These are phyloP conservation scores for Oligia strigilis DNA, from an alignment of 2,888 invertebrate genomes.

Conservation along the genomic window DNA sequence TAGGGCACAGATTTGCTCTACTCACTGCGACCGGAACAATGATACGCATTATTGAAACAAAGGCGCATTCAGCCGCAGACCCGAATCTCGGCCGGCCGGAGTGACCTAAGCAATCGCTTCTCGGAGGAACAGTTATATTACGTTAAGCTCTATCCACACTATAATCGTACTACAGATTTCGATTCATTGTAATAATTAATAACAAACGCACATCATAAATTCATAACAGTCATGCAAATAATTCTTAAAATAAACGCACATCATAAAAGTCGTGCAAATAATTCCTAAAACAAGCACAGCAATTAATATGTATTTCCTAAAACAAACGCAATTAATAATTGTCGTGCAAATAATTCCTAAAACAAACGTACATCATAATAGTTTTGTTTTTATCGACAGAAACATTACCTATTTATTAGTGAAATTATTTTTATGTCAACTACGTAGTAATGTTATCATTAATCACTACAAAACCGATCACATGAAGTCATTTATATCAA, in stretches of 20 bases:
- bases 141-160: slow-evolving; percentile 16
- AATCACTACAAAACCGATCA: too few relatives aligned
- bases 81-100: slow-evolving; percentile 60
- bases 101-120: slow-evolving; percentile 56
- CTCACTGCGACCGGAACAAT: slow-evolving; percentile 59
- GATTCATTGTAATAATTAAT: not conserved
- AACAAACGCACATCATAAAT: too few relatives aligned
- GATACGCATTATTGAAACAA: slow-evolving; percentile 67
- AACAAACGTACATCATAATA: not conserved
- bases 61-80: slow-evolving; percentile 66
- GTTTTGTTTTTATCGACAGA: not conserved
- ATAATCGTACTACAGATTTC: not conserved
- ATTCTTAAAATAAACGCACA: not conserved
- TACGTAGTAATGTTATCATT: too few relatives aligned
- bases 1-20: slow-evolving; percentile 43
- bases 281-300: not conserved
- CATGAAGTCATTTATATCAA: too few relatives aligned
- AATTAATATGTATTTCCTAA: too few relatives aligned
- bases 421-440: not conserved
- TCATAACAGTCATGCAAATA: not conserved
- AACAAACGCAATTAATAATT: not conserved
- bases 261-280: not conserved
- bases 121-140: slow-evolving; percentile 1
- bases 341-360: not conserved
- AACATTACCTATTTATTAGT: not conserved